Evolutionary conservation across 2,888 invertebrate genomes (phyloP).

Genomic region (Epiblema foenella): DNA sequence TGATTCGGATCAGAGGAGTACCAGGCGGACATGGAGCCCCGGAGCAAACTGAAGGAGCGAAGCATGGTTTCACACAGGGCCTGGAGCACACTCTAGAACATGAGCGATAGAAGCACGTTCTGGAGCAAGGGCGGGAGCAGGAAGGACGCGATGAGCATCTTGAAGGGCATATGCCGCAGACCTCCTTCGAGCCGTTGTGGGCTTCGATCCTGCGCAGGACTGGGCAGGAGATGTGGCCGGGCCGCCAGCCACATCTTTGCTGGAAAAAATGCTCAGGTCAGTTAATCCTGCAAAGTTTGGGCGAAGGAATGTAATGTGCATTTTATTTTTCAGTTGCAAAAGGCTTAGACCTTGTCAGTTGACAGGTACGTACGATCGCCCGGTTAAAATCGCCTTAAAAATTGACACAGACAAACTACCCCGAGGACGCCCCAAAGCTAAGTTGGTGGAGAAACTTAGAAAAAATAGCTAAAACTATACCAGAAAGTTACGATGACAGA

Average conservation of each 20-base stretch:
- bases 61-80: conserved; percentile 61
- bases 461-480: no score
- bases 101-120: conserved; percentile 53
- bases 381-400: no score
- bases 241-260: conserved; percentile 80
- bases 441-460: no score
- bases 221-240: conserved; percentile 78
- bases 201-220: conserved; percentile 73
- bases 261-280: conserved; percentile 46
- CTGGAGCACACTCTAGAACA: conserved; percentile 54
- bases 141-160: conserved; percentile 10
- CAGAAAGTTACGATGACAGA: no score
- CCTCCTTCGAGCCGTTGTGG: conserved; percentile 66
- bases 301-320: no score
- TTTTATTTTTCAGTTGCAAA: not conserved
- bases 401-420: no score
- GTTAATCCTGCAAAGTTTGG: no score
- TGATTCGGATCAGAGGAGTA: conserved; percentile 70
- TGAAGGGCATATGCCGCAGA: conserved; percentile 49
- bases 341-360: not conserved
- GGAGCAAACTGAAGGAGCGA: conserved; percentile 58
- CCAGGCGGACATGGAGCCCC: conserved; percentile 49
- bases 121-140: conserved; percentile 15
- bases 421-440: no score
- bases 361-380: not conserved